Evolutionary conservation across 2,888 invertebrate species (phyloP), one percentile per base, ranked within the genome.

Genomic region (Trimorus sp.): DNA sequence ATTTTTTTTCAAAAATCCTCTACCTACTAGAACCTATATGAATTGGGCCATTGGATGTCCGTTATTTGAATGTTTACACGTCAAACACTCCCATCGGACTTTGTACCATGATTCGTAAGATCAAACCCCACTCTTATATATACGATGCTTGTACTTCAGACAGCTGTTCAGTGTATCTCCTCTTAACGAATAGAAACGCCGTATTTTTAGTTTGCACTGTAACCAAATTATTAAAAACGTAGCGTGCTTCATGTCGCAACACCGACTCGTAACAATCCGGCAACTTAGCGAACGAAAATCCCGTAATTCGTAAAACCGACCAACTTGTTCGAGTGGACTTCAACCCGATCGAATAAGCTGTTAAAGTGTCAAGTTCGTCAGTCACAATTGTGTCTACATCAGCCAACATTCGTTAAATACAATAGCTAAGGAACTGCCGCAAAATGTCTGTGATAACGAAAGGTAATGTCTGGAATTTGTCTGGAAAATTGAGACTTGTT

Each of bases 401-500:
- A 26, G 26, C 4, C 1, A 26, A 26, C 26, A 26, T 1, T 26
- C 26, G 26, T 26, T 26, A 26, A 26, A 26, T 26, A 26, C 26
- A 26, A 26, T 4, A 26, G 4, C 4, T 4, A 26, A 26, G 26
- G 26, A 26, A 26, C 26, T 38, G 12, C 8, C 38, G 14, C 48
- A 73, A 53, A n/a, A 71, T 74, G 73, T 74, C 73, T 65, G 65
- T 74, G 26, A 74, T 65, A 63, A 74, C 73, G 14, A 74, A 74
- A 74, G 8, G 9, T 9, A 40, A 40, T 40, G 40, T 40, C 26
- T 26, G 26, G 26, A 45, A 45, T 45, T 45, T 12, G 16, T 49
- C 7, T 59, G 2, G 48, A 56, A n/a, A 56, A 26, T 56, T 26
- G 11, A 40, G 1, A 14, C 38, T 40, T 37, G 40, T 59, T 59